Evolutionary conservation across 2,888 invertebrate species (phyloP).

Genomic region (Agrotis ipsilon): DNA sequence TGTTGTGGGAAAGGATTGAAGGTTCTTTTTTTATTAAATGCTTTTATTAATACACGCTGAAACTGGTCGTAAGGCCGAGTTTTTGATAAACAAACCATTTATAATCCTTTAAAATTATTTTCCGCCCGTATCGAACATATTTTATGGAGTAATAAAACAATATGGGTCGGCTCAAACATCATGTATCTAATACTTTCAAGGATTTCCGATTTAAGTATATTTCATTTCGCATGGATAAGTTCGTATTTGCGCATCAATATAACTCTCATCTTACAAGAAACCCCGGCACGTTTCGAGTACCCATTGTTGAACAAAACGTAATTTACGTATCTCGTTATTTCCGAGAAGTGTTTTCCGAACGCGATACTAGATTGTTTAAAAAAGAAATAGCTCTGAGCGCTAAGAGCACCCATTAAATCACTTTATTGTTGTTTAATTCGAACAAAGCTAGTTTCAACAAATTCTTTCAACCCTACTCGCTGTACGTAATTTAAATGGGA

Average conservation of each 20-base stretch:
- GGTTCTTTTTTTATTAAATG: constrained; percentile 61
- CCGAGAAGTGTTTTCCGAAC: constrained; percentile 67
- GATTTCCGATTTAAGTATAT: constrained; percentile 42
- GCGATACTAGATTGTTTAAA: constrained; percentile 65
- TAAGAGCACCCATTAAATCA: constrained; percentile 63
- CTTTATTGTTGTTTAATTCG: constrained; percentile 62
- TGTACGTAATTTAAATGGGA: constrained; percentile 68
- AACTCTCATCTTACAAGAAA: constrained; percentile 54
- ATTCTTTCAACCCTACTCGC: constrained; percentile 57
- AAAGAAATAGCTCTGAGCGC: constrained; percentile 62
- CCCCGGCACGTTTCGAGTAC: constrained; percentile 61
- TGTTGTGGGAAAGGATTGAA: constrained; percentile 63
- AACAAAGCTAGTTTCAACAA: constrained; percentile 58
- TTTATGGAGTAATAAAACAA: constrained; percentile 39
- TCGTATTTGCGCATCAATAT: constrained; percentile 57
- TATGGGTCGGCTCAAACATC: constrained; percentile 13
- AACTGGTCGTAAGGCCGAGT: constrained; percentile 44
- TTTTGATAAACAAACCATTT: constrained; percentile 54
- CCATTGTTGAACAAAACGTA: constrained; percentile 68
- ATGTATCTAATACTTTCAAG: constrained; percentile 29
- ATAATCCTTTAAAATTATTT: constrained; percentile 52
- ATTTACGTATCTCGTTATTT: constrained; percentile 73
- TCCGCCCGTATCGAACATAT: constrained; percentile 15
- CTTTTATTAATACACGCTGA: constrained; percentile 59
- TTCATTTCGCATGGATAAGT: constrained; percentile 49